A percentile compares a stretch with the other conserved stretches of the same genome.
phyloP scores from a whole-genome alignment of 2,888 invertebrate genomes.

The Oithona nana region DNA sequence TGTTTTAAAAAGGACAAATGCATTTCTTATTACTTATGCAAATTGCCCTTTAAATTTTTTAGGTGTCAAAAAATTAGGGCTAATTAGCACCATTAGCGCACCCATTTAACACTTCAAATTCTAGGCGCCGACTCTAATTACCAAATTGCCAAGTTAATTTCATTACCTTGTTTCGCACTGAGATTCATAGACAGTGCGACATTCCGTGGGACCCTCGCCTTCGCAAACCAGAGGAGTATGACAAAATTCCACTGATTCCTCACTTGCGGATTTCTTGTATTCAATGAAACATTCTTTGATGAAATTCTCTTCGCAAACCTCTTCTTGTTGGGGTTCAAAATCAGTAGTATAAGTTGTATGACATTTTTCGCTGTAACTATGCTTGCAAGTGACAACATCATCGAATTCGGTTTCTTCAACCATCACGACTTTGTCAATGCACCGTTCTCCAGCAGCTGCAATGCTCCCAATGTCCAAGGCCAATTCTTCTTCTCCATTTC shows the following conservation, averaged over 20 bases:
- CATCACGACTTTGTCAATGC: slow-evolving; percentile 15
- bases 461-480: slow-evolving; percentile 6
- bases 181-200: slow-evolving; percentile 6
- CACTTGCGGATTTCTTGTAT: slow-evolving; percentile 3
- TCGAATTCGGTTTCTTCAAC: slow-evolving; percentile 13
- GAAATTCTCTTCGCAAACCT: slow-evolving; percentile 16
- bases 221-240: slow-evolving; percentile 12
- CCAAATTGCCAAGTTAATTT: no score
- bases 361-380: slow-evolving; percentile 4
- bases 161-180: slow-evolving; percentile 3
- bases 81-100: no score
- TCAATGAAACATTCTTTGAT: slow-evolving; percentile 14
- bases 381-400: slow-evolving; percentile 3
- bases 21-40: no score
- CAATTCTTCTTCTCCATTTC: not conserved
- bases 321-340: slow-evolving; percentile 13
- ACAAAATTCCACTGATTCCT: slow-evolving; percentile 8
- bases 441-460: slow-evolving; percentile 7
- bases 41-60: no score
- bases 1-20: no score
- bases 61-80: no score
- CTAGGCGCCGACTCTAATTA: no score
- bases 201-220: slow-evolving; percentile 4
- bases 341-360: slow-evolving; percentile 11
- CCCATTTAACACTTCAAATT: no score